Percentiles rank a stretch among this genome's conserved stretches.
Evolutionary conservation across 2,888 invertebrate species (phyloP).

Genomic region (Belgica antarctica): DNA sequence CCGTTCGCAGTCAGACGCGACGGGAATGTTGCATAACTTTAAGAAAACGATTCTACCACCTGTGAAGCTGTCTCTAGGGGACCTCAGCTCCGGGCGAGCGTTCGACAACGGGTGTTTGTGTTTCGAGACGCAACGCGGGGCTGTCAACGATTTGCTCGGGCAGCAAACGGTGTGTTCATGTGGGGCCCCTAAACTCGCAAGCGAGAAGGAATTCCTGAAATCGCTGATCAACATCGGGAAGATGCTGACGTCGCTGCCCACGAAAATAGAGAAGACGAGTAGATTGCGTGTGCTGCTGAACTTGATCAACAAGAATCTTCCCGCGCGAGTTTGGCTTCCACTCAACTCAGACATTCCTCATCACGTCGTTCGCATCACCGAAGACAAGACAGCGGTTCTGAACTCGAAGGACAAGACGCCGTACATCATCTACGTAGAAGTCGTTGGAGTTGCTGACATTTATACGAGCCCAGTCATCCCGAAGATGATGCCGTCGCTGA

Average conservation of each 20-base stretch:
- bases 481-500: slow-evolving; percentile 81
- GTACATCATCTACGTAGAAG: slow-evolving; percentile 97
- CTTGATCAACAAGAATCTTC: slow-evolving; percentile 91
- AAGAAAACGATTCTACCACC: slow-evolving; percentile 50
- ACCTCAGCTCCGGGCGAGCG: slow-evolving; percentile 89
- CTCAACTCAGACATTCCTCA: slow-evolving; percentile 81
- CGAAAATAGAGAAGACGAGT: slow-evolving; percentile 89
- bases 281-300: slow-evolving; percentile 90
- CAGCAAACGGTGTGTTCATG: slow-evolving; percentile 75
- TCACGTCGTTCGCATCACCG: slow-evolving; percentile 93
- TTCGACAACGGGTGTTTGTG: slow-evolving; percentile 96
- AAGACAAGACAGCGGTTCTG: slow-evolving; percentile 94
- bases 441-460: slow-evolving; percentile 80
- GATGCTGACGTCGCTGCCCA: slow-evolving; percentile 74
- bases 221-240: slow-evolving; percentile 85
- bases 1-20: slow-evolving; percentile 75
- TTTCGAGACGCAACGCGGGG: slow-evolving; percentile 78
- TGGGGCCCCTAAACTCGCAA: slow-evolving; percentile 75
- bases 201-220: slow-evolving; percentile 82
- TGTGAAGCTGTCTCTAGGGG: slow-evolving; percentile 75
- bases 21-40: slow-evolving; percentile 59
- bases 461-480: slow-evolving; percentile 82
- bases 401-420: slow-evolving; percentile 92
- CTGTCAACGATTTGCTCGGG: slow-evolving; percentile 74
- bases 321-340: slow-evolving; percentile 97